These are phyloP conservation scores for Drosophila nasuta DNA, from an alignment of 1,140 invertebrate genomes.

Conservation along the genomic window DNA sequence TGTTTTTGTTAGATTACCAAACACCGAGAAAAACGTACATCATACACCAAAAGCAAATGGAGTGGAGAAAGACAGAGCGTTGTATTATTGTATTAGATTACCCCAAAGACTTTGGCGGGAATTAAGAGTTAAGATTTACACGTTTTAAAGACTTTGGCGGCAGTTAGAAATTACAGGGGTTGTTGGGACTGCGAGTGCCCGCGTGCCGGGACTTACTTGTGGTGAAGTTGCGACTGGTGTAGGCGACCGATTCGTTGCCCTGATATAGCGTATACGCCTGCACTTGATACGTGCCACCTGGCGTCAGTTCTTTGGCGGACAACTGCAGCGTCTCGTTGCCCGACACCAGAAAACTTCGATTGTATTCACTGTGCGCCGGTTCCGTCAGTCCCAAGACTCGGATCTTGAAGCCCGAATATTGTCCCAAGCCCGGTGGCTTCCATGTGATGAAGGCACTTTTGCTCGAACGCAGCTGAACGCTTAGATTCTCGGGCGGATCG, in stretches of 20 bases:
- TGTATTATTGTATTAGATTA: constrained; percentile 1
- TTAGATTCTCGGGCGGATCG: constrained; percentile 94
- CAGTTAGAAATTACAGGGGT: constrained; percentile 64
- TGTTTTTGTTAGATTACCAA: constrained; percentile 1
- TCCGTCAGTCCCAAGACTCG: constrained; percentile 89
- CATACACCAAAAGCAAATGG: constrained; percentile 14
- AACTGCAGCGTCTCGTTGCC: constrained; percentile 89
- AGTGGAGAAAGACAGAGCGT: not conserved
- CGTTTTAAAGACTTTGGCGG: constrained; percentile 2
- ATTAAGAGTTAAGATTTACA: not conserved
- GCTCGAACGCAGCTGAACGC: constrained; percentile 91
- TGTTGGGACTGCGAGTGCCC: constrained; percentile 49
- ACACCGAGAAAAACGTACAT: not conserved
- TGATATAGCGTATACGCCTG: constrained; percentile 95
- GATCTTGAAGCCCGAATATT: constrained; percentile 92
- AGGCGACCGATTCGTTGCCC: constrained; percentile 94
- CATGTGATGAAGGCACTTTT: constrained; percentile 93
- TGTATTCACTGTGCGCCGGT: constrained; percentile 85
- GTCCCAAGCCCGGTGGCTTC: constrained; percentile 91
- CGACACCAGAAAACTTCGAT: constrained; percentile 88
- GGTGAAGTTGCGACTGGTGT: constrained; percentile 96
- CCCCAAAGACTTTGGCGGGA: not conserved
- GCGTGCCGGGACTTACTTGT: constrained; percentile 89
- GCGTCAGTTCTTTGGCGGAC: constrained; percentile 91
- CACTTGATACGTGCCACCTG: constrained; percentile 95